A percentile compares a stretch with the other conserved stretches of the same genome.
These are phyloP conservation scores for Mesochorus sp. DNA, from an alignment of 2,888 invertebrate species.

Conservation along the genomic window DNA sequence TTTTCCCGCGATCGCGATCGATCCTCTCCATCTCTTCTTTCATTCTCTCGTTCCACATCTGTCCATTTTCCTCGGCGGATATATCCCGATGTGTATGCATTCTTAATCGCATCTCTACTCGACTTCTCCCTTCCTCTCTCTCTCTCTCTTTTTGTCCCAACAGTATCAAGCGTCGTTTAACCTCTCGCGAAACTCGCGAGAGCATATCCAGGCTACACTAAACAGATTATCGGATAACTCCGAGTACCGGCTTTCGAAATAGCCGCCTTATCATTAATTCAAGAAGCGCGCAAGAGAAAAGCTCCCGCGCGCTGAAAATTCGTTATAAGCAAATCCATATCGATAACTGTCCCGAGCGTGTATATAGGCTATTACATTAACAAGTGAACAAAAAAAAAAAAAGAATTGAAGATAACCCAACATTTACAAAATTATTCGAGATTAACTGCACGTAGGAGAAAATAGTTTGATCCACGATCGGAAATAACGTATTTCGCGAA, in stretches of 20 bases:
- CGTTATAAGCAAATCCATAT: constrained; percentile 27
- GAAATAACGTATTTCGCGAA: too few species aligned
- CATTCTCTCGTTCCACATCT: constrained; percentile 46
- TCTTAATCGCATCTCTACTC: constrained; percentile 55
- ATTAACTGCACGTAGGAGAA: too few species aligned
- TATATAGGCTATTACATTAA: background rate
- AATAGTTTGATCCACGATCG: too few species aligned
- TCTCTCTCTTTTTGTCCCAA: too few species aligned
- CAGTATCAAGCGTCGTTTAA: constrained; percentile 36
- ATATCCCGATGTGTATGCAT: constrained; percentile 49
- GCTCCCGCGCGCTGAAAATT: constrained; percentile 1
- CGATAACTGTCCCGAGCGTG: constrained; percentile 28
- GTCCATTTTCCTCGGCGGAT: constrained; percentile 46
- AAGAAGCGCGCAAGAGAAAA: constrained; percentile 60
- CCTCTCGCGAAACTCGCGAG: constrained; percentile 42
- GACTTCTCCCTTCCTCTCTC: constrained; percentile 22
- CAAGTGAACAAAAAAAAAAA: background rate
- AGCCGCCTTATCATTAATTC: constrained; percentile 74
- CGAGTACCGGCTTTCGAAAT: constrained; percentile 74
- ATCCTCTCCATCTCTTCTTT: constrained; percentile 53
- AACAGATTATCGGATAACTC: constrained; percentile 76
- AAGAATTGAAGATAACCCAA: background rate
- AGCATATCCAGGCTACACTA: constrained; percentile 64
- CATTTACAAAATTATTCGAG: background rate
- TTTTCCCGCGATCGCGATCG: constrained; percentile 18